Evolutionary conservation across 2,888 invertebrate genomes (phyloP).

Genomic region (Lagria hirta): DNA sequence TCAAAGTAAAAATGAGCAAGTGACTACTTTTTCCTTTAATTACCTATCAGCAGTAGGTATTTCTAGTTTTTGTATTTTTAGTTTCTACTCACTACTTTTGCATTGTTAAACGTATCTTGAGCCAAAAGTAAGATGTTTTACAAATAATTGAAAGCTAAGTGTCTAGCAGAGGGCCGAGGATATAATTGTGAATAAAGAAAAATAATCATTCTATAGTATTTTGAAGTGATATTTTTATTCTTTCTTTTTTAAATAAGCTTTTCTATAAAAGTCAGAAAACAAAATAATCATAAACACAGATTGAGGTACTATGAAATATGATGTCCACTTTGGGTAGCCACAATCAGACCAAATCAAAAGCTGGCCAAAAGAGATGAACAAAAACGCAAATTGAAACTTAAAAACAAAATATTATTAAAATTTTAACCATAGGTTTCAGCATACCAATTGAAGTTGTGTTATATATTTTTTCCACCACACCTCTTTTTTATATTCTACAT

Average conservation of each 20-base stretch:
- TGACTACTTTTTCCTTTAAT: no score
- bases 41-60: no score
- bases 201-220: no score
- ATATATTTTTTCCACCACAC: slow-evolving; percentile 85
- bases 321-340: slow-evolving; percentile 60
- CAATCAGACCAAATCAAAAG: slow-evolving; percentile 59
- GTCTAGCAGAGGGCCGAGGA: no score
- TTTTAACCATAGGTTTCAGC: slow-evolving; percentile 33
- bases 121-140: no score
- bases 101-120: no score
- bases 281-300: slow-evolving; percentile 66
- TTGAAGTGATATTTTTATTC: no score
- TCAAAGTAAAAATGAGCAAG: no score
- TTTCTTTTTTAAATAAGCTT: slow-evolving; percentile 58
- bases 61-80: no score
- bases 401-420: slow-evolving; percentile 38
- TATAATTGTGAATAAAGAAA: no score
- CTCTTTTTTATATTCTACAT: slow-evolving; percentile 68
- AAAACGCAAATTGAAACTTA: slow-evolving; percentile 65
- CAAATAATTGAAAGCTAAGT: no score
- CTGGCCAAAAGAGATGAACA: slow-evolving; percentile 59
- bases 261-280: slow-evolving; percentile 69
- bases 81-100: no score
- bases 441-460: slow-evolving; percentile 79
- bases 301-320: slow-evolving; percentile 63